Conservation (phyloP, 2,113 vertebrate genomes). For the Murina feae region DNA sequence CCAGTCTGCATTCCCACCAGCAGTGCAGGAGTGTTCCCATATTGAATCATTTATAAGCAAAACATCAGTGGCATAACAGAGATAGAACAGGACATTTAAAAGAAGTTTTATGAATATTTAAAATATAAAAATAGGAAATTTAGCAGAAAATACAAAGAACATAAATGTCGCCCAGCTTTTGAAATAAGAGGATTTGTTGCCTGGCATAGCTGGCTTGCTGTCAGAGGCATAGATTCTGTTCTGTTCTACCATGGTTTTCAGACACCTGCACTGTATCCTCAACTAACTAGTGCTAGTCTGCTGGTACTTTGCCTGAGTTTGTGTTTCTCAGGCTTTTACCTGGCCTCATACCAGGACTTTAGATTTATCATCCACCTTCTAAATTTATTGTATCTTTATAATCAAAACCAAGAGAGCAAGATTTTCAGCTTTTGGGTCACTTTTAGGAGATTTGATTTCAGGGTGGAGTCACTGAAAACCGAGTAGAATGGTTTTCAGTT, state of each 20-base stretch:
- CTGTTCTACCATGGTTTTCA: not conserved
- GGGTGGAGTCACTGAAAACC: not conserved
- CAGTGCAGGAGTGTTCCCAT: too few relatives aligned
- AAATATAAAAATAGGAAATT: constrained; percentile 13
- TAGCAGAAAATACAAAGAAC: not conserved
- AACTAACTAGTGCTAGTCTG: not conserved
- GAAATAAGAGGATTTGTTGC: not conserved
- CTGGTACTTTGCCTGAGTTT: not conserved
- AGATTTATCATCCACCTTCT: not conserved
- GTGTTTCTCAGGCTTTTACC: not conserved
- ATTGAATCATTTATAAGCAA: not conserved
- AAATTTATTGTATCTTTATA: not conserved
- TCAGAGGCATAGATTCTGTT: not conserved
- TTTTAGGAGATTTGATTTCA: not conserved
- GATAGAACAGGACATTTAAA: not conserved
- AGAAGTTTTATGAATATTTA: not conserved
- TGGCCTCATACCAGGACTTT: not conserved
- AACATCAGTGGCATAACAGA: not conserved
- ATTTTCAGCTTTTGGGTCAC: not conserved
- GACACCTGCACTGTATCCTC: not conserved
- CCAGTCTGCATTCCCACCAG: too few relatives aligned
- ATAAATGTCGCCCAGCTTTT: not conserved
- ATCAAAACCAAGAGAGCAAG: not conserved
- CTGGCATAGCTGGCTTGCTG: not conserved
- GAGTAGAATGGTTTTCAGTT: not conserved